Conservation (phyloP, 2,888 invertebrate species). For the Latrodectus hesperus region DNA sequence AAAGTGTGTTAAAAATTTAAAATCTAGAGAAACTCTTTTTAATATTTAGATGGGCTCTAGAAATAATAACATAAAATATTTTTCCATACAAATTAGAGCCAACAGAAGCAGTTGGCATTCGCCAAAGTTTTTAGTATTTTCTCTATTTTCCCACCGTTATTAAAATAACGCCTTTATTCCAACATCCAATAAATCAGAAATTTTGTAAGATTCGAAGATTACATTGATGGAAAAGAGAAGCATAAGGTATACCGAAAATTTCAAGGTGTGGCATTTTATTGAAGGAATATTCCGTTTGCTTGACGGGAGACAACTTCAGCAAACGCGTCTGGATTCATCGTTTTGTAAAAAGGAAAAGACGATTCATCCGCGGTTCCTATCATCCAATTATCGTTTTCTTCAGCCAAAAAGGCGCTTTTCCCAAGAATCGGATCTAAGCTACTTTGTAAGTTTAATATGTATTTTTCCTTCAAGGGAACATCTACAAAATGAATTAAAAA, state of each 20-base stretch:
- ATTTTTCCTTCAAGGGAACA: constrained; percentile 4
- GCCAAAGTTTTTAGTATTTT: no score
- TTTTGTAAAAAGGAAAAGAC: constrained; percentile 9
- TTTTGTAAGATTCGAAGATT: neutral
- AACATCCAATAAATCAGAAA: neutral
- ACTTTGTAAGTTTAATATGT: constrained; percentile 37
- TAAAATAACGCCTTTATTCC: no score
- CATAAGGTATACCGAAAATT: constrained; percentile 7
- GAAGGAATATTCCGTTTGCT: neutral
- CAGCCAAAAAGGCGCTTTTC: constrained; percentile 29
- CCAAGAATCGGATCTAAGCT: constrained; percentile 10
- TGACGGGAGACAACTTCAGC: constrained; percentile 5
- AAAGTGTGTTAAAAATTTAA: no score
- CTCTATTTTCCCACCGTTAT: no score
- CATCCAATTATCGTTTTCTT: constrained; percentile 45
- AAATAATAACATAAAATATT: no score
- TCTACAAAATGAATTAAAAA: constrained; percentile 1
- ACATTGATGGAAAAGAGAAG: constrained; percentile 20
- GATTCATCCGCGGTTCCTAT: constrained; percentile 6
- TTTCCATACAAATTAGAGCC: no score
- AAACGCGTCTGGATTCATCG: neutral
- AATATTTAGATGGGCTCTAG: no score
- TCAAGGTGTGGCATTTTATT: constrained; percentile 8
- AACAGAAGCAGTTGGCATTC: no score
- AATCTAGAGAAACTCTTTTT: no score